Conservation (phyloP, 2,113 vertebrate species). For the Regulus satrapa region DNA sequence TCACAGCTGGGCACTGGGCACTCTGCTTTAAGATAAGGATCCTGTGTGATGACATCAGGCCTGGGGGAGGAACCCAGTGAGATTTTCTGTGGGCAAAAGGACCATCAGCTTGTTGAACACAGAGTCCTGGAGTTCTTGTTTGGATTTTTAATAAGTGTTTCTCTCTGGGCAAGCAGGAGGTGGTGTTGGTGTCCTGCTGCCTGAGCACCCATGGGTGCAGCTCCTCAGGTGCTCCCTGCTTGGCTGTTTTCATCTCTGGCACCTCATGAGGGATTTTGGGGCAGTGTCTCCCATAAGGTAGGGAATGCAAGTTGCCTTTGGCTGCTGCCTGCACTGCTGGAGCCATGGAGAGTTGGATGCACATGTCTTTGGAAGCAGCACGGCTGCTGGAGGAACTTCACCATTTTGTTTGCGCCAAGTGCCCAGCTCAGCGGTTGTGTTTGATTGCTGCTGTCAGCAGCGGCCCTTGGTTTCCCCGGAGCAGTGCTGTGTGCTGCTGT, state of each 20-base stretch:
- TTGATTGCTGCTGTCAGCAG: background rate
- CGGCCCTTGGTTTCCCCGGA: background rate
- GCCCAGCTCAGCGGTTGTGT: accelerated
- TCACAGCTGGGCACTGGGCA: background rate
- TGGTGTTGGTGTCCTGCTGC: background rate
- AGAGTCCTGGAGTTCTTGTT: background rate
- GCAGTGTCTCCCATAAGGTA: background rate
- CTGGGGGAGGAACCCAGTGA: background rate
- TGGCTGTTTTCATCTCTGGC: background rate
- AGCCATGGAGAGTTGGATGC: background rate
- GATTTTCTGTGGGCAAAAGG: background rate
- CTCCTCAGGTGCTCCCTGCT: background rate
- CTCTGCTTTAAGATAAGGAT: background rate
- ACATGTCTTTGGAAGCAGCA: background rate
- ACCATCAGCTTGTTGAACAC: background rate
- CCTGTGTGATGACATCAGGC: background rate
- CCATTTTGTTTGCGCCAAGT: background rate
- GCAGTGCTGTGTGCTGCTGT: background rate
- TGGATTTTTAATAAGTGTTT: background rate
- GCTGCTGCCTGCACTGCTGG: background rate
- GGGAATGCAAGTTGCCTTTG: background rate
- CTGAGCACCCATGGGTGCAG: background rate
- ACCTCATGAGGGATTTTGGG: background rate
- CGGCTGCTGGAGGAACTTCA: background rate
- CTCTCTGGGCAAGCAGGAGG: background rate